These are phyloP conservation scores for Sebastolobus altivelis DNA, from an alignment of 2,797 vertebrate genomes.

Conservation along the genomic window DNA sequence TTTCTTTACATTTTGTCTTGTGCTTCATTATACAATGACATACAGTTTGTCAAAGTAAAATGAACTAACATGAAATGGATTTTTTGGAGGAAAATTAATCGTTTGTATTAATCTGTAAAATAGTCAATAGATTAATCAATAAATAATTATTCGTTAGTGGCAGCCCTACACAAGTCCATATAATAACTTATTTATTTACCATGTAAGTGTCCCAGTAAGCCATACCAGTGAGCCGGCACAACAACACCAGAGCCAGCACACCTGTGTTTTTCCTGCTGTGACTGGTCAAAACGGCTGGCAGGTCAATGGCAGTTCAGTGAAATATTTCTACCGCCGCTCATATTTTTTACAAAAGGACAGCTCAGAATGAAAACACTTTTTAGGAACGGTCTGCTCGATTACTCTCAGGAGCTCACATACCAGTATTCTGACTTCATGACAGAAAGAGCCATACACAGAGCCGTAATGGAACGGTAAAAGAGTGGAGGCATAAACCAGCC, in stretches of 20 bases:
- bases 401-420: slow-evolving; percentile 19
- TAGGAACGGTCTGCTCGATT: slow-evolving; percentile 33
- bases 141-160: neutral
- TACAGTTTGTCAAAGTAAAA: too few species aligned
- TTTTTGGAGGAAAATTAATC: too few species aligned
- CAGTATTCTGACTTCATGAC: slow-evolving; percentile 41
- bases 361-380: slow-evolving; percentile 43
- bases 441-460: slow-evolving; percentile 37
- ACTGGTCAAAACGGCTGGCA: slow-evolving; percentile 21
- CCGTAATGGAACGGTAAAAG: slow-evolving; percentile 63
- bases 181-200: neutral
- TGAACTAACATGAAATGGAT: too few species aligned
- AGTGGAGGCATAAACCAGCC: slow-evolving; percentile 44
- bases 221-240: neutral
- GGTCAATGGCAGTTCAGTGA: slow-evolving; percentile 51
- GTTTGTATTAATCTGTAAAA: too few species aligned
- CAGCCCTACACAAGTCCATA: neutral
- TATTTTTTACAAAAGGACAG: slow-evolving; percentile 45
- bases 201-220: neutral
- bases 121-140: neutral
- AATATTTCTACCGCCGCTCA: slow-evolving; percentile 36
- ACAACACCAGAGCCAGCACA: neutral
- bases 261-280: slow-evolving; percentile 11
- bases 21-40: too few species aligned
- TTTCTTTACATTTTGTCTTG: too few species aligned